Base-by-base conservation (phyloP, 2,797 vertebrate species). In the Phataginus tricuspis region DNA sequence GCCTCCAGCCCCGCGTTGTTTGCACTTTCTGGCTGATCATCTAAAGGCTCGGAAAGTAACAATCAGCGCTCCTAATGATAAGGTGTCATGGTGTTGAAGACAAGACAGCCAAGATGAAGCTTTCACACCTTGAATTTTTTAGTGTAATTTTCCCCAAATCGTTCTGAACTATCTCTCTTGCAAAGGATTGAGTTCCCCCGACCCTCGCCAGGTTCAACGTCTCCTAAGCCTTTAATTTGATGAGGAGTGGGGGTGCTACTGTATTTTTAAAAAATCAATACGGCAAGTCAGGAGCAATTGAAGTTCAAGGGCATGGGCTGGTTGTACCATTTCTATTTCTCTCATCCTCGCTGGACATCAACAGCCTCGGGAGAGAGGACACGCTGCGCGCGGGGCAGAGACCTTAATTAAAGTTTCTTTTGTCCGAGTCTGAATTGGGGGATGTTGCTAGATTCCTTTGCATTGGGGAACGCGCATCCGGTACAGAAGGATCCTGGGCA, bases 21-120 rank as follows among this genome's bases (percentile, higher is more conserved):
- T 98, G 98, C 92, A 94, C 95, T 97, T 98, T 98, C 97, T 97
- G 96, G 96, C 80, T 95, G 97, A 98, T 98, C 98, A 92, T 97
- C 97, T 95, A 85, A 97, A 97, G 93, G 90, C 91, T 97, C 95
- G 96, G 97, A 98, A 98, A 98, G 97, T 97, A 98, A 98, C 85
- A 94, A 98, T 98, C 98, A 98, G 94, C 97, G 96, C 97, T 98
- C 88, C 98, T 98, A 98, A 98, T 98, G 98, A 98, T 96, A 98
- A 98, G 98, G 98, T 98, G 98, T 97, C 98, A 97, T 83, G 97
- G 97, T 98, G 98, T 97, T 98, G 98, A 98, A 98, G 98, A 98
- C 97, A 96, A 97, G 98, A 95, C 95, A 97, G 97, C 96, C 97
- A 94, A 97, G 96, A 98, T 95, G 98, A 97, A 98, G 98, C 95